Evolutionary conservation across 2,113 vertebrate species (phyloP).

Genomic region (Dicentrarchus labrax): DNA sequence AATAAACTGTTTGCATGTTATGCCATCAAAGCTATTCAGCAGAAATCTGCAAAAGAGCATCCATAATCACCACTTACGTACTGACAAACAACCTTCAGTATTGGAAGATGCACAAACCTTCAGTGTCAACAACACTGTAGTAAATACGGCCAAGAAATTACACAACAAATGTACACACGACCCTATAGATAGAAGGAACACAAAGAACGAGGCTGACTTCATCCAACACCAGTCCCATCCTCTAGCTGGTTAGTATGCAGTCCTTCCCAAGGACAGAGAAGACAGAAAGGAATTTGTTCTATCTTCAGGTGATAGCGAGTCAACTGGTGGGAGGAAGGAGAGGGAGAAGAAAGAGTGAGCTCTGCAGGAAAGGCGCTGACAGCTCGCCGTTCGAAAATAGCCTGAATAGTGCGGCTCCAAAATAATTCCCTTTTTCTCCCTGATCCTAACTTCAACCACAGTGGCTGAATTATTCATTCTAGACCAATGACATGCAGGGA

Average conservation of each 20-base stretch:
- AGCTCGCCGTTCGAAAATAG: slow-evolving; percentile 73
- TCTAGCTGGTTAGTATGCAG: slow-evolving; percentile 56
- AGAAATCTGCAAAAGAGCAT: slow-evolving; percentile 43
- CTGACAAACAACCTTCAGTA: slow-evolving; percentile 37
- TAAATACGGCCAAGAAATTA: background rate
- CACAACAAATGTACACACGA: slow-evolving; percentile 3
- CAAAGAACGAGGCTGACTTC: slow-evolving; percentile 4
- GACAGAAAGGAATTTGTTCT: slow-evolving; percentile 58
- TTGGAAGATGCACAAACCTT: slow-evolving; percentile 12
- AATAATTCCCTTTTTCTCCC: slow-evolving; percentile 67
- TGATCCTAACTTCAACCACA: slow-evolving; percentile 75
- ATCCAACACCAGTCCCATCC: slow-evolving; percentile 25
- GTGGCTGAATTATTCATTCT: slow-evolving; percentile 79
- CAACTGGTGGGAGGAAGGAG: slow-evolving; percentile 68
- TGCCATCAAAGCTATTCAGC: slow-evolving; percentile 54
- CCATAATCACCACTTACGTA: slow-evolving; percentile 28
- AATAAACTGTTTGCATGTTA: slow-evolving; percentile 52
- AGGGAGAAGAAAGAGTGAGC: slow-evolving; percentile 62
- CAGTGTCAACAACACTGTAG: slow-evolving; percentile 17
- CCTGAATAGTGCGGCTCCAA: slow-evolving; percentile 61
- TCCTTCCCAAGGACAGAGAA: slow-evolving; percentile 62
- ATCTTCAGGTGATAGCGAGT: slow-evolving; percentile 47
- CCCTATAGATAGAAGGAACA: slow-evolving; percentile 7
- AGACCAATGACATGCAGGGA: slow-evolving; percentile 76
- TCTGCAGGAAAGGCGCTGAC: slow-evolving; percentile 67